Evolutionary conservation across 2,113 vertebrate species (phyloP).

Genomic region (Papio anubis): DNA sequence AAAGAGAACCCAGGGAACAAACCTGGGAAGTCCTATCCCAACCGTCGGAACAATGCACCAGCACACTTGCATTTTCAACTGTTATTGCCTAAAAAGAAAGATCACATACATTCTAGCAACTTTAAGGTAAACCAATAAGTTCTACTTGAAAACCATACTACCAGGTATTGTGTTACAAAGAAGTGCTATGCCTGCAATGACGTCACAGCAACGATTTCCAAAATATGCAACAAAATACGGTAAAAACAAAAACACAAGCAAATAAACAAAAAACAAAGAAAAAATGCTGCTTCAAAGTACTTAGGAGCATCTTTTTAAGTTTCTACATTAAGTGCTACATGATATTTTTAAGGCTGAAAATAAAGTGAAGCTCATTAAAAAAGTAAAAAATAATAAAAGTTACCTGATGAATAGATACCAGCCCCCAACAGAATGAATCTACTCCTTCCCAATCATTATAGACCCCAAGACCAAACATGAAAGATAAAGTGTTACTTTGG

Average conservation of each 20-base stretch:
- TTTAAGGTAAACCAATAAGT: background rate
- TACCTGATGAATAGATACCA: background rate
- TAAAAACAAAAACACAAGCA: background rate
- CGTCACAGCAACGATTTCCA: background rate
- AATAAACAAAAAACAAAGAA: background rate
- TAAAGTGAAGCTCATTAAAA: background rate
- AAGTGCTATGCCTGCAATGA: background rate
- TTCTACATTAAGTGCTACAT: background rate
- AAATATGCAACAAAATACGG: background rate
- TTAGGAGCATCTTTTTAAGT: background rate
- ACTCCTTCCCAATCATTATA: background rate
- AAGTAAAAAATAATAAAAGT: background rate
- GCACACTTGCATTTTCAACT: slow-evolving; percentile 92
- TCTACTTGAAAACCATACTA: slow-evolving; percentile 1
- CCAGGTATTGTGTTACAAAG: background rate
- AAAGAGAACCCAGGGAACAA: slow-evolving; percentile 93
- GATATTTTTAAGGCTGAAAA: background rate
- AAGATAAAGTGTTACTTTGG: slow-evolving; percentile 86
- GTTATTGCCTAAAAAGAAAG: slow-evolving; percentile 89
- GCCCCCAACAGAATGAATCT: background rate
- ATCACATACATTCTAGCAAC: background rate
- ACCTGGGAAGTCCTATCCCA: slow-evolving; percentile 99
- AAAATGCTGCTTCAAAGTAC: background rate
- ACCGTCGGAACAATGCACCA: slow-evolving; percentile 98
- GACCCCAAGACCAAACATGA: background rate